These are phyloP conservation scores for Echinops telfairi DNA, from an alignment of 2,113 vertebrate species.

Conservation along the genomic window DNA sequence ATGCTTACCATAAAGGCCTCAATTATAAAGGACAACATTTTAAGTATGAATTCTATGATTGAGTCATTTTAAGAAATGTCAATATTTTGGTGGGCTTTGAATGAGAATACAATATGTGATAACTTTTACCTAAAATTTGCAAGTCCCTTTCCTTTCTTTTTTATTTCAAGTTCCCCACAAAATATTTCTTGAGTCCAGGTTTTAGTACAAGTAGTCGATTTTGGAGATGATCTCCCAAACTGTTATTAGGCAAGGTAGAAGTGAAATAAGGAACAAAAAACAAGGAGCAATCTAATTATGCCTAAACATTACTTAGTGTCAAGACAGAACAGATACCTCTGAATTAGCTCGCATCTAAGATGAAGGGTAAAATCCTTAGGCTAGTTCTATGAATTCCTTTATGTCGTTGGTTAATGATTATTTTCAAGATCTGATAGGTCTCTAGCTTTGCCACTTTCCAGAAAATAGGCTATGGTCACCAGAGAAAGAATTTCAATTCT, in stretches of 20 bases:
- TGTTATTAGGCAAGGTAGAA: background rate
- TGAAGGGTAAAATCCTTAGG: background rate
- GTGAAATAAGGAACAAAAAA: background rate
- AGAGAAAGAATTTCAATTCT: background rate
- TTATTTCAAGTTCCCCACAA: background rate
- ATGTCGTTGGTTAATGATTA: background rate
- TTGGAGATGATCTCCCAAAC: background rate
- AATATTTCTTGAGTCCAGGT: background rate
- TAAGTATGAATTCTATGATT: background rate
- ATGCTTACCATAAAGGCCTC: background rate
- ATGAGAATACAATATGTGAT: background rate
- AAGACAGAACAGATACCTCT: background rate
- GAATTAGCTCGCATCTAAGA: background rate
- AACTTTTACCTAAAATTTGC: background rate
- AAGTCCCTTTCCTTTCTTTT: background rate
- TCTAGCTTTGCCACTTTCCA: background rate
- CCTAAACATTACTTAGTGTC: background rate
- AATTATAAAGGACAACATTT: background rate
- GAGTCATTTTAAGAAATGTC: background rate
- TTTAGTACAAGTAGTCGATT: background rate
- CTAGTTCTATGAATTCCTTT: background rate
- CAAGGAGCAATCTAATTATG: background rate
- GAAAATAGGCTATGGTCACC: background rate
- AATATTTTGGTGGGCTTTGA: background rate
- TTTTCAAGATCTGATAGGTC: background rate